phyloP scores from a whole-genome alignment of 2,797 vertebrate species.

The Galaxias olidus region DNA sequence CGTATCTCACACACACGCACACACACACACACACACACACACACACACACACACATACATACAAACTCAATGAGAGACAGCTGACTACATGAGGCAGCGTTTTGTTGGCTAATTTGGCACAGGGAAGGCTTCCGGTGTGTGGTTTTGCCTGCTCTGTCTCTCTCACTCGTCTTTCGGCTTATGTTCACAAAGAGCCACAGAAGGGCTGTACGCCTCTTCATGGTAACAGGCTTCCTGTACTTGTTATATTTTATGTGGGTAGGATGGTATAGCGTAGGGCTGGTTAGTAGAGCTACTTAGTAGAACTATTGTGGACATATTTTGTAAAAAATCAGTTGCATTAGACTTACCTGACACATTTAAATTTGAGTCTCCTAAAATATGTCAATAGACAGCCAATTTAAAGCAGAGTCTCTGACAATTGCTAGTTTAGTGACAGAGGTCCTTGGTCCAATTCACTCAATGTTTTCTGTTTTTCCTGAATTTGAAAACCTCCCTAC shows the following conservation, averaged over 20 bases:
- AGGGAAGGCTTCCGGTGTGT: slow-evolving; percentile 75
- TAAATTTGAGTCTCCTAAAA: too few species aligned
- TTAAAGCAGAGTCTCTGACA: too few species aligned
- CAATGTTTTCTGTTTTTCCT: too few species aligned
- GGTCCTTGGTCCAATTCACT: too few species aligned
- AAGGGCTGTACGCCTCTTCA: slow-evolving; percentile 33
- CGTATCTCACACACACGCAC: slow-evolving; percentile 28
- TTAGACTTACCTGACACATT: too few species aligned
- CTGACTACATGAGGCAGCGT: slow-evolving; percentile 71
- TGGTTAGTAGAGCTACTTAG: neutral
- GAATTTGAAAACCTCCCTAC: too few species aligned
- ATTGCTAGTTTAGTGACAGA: too few species aligned
- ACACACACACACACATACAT: slow-evolving; percentile 42
- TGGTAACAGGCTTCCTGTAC: slow-evolving; percentile 48
- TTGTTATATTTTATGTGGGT: slow-evolving; percentile 53
- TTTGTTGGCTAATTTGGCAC: slow-evolving; percentile 73
- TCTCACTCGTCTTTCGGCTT: slow-evolving; percentile 63
- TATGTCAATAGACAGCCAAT: too few species aligned
- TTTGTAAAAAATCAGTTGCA: too few species aligned
- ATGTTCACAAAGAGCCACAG: slow-evolving; percentile 44
- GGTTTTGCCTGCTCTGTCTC: slow-evolving; percentile 73
- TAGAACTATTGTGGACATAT: too few species aligned
- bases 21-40: slow-evolving; percentile 55
- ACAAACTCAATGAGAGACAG: slow-evolving; percentile 70
- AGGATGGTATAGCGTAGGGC: slow-evolving; percentile 2